Evolutionary conservation across 2,888 invertebrate species (phyloP).

Genomic region (Aquatica leii): DNA sequence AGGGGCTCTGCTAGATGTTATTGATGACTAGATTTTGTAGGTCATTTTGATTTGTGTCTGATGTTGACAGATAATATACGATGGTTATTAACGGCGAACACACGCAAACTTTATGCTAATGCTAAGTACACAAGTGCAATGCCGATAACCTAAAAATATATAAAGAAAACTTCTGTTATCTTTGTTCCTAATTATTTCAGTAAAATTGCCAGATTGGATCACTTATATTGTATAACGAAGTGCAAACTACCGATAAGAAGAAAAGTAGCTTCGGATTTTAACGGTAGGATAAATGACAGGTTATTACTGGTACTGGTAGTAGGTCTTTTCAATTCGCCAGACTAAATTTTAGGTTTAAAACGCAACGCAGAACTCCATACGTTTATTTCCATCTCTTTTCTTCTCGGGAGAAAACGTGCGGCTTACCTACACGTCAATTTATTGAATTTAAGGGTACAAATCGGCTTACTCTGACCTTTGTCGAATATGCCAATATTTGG

Average conservation of each 20-base stretch:
- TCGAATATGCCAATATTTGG: slow-evolving; percentile 33
- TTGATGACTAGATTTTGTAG: slow-evolving; percentile 55
- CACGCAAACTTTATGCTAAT: slow-evolving; percentile 38
- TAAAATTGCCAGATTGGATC: no score
- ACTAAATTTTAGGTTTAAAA: slow-evolving; percentile 20
- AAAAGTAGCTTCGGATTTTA: slow-evolving; percentile 7
- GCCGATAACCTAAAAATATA: slow-evolving; percentile 43
- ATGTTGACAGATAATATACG: slow-evolving; percentile 51
- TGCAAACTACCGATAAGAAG: slow-evolving; percentile 11
- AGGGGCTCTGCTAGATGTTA: slow-evolving; percentile 49
- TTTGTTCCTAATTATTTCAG: neutral
- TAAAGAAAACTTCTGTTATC: slow-evolving; percentile 3
- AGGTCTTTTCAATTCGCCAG: slow-evolving; percentile 22
- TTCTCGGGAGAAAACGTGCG: neutral
- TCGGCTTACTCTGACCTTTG: slow-evolving; percentile 42
- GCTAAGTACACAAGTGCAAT: no score
- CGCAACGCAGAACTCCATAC: slow-evolving; percentile 17
- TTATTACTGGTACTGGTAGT: slow-evolving; percentile 18
- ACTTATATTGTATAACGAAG: no score
- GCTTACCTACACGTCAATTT: slow-evolving; percentile 40
- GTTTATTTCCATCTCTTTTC: slow-evolving; percentile 7
- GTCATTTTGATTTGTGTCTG: slow-evolving; percentile 55
- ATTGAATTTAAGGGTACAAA: slow-evolving; percentile 39
- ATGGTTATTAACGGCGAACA: slow-evolving; percentile 39
- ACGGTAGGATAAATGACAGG: slow-evolving; percentile 15